Evolutionary conservation across 2,888 invertebrate genomes (phyloP).

Genomic region (Parnassius glacialis): DNA sequence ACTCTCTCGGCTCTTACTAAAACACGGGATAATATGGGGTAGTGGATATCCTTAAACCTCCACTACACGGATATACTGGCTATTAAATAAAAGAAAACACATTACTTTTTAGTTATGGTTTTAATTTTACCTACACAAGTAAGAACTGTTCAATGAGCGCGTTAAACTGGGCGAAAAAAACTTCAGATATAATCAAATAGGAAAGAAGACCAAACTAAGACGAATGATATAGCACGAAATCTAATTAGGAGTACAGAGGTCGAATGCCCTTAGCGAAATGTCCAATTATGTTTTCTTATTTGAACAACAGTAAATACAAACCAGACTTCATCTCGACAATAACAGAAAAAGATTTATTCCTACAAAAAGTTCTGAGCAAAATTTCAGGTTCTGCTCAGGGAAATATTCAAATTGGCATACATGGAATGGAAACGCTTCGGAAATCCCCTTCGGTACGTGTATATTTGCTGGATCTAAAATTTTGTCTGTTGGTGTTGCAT

Average conservation of each 20-base stretch:
- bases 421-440: conserved; percentile 14
- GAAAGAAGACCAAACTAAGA: conserved; percentile 1
- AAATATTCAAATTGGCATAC: conserved; percentile 19
- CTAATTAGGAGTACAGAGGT: conserved; percentile 13
- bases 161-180: neutral
- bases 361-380: conserved; percentile 2
- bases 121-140: no score
- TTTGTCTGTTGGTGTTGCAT: conserved; percentile 2
- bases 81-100: no score
- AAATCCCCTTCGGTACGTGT: conserved; percentile 16
- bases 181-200: neutral
- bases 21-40: no score
- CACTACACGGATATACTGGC: neutral
- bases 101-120: no score
- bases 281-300: conserved; percentile 4
- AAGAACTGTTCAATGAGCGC: neutral
- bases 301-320: conserved; percentile 3
- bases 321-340: neutral
- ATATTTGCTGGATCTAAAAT: conserved; percentile 22
- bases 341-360: neutral
- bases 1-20: no score
- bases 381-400: conserved; percentile 4
- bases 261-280: conserved; percentile 7
- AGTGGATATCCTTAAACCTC: no score
- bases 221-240: conserved; percentile 5